Evolutionary conservation across 2,113 vertebrate species (phyloP), one percentile per base, ranked within the genome.

Genomic region (Globicephala melas): DNA sequence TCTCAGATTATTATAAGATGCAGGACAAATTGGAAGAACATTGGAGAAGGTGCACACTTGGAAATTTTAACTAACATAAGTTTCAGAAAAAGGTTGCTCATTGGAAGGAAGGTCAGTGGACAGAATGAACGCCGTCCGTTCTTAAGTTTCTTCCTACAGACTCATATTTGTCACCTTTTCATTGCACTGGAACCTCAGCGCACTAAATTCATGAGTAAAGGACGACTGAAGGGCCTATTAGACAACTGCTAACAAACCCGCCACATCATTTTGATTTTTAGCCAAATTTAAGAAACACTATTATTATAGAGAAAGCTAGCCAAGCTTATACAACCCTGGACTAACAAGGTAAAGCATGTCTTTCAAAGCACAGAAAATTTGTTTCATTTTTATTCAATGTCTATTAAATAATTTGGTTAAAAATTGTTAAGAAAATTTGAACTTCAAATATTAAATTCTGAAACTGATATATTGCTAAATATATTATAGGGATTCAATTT

Each of bases 371-470:
- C 5, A 55, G 21, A 13, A 50, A 74, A 91, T 65, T 17, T 63
- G 53, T 50, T 94, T 86, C 7, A 65, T 95, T 21, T 94, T 77
- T 58, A 58, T 41, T 67, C 31, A 65, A 58, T 77, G 12, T 23
- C 33, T 85, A 55, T 9, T 76, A 84, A 91, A 90, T 58, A 83
- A 87, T 86, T n/a, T 77, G 36, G 3, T 89, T 67, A 83, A 13
- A 92, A 76, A 55, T 38, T 70, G 36, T 63, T 97, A 87, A 67
- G 47, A 81, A 89, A 70, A 31, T 87, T 81, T 94, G 26, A 74
- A 95, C 50, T 94, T 87, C 28, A 85, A 94, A 91, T 95, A 96
- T 23, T 95, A 31, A 81, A 87, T 60, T 79, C 80, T 95, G n/a
- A 92, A 91, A 94, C 5, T 68, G 80, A 62, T 67, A 25, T 15